Conservation (phyloP, 1,140 invertebrate species). For the Drosophila littoralis region DNA sequence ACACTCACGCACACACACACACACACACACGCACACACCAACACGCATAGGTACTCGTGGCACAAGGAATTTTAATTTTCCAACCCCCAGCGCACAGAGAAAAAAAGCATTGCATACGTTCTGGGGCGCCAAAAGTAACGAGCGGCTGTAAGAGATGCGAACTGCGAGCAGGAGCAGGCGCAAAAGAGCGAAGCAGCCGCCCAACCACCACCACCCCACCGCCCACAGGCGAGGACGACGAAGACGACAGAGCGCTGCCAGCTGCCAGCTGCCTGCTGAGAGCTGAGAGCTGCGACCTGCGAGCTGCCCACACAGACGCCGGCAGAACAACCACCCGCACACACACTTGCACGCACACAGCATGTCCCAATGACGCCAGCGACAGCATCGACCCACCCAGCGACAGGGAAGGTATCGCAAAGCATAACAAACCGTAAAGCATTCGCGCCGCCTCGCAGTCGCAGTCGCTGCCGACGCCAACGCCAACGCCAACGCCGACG, state of each 20-base stretch:
- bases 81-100: constrained; percentile 52
- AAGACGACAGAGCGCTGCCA: constrained; percentile 30
- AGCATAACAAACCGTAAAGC: constrained; percentile 84
- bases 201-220: constrained; percentile 18
- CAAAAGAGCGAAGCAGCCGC: constrained; percentile 46
- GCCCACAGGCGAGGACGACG: constrained; percentile 8
- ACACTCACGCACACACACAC: constrained; percentile 3
- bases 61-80: constrained; percentile 44
- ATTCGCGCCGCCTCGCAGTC: constrained; percentile 47
- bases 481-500: neutral
- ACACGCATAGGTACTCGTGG: constrained; percentile 9
- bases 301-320: constrained; percentile 38
- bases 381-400: constrained; percentile 22
- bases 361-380: constrained; percentile 3
- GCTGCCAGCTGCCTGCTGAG: constrained; percentile 48
- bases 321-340: constrained; percentile 71
- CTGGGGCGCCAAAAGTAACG: constrained; percentile 46
- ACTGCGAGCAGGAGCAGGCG: constrained; percentile 46
- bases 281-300: constrained; percentile 43
- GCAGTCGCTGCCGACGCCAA: neutral
- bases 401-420: constrained; percentile 49
- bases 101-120: constrained; percentile 54
- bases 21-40: constrained; percentile 4
- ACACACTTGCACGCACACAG: constrained; percentile 20
- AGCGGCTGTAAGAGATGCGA: constrained; percentile 30